Conservation (phyloP, 2,113 vertebrate genomes). For the Xerus inauris region DNA sequence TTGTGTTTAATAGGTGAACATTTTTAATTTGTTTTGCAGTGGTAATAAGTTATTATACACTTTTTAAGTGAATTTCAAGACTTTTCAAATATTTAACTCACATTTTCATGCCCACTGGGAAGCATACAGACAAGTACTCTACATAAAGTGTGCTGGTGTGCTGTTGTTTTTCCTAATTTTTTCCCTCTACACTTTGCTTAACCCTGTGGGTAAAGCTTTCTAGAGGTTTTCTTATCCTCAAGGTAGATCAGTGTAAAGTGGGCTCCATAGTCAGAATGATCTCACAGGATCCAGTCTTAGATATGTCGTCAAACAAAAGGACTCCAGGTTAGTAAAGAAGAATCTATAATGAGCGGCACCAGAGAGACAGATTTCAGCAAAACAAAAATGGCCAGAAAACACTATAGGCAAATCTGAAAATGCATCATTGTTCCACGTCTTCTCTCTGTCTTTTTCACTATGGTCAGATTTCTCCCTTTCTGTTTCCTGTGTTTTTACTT, state of each 20-base stretch:
- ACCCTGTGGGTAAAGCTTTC: background rate
- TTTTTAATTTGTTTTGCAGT: conserved; percentile 57
- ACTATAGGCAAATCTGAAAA: background rate
- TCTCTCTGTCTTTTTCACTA: background rate
- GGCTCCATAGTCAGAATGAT: background rate
- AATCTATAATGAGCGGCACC: background rate
- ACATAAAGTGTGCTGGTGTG: background rate
- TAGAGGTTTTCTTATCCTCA: background rate
- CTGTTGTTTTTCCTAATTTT: conserved; percentile 10
- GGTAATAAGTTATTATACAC: conserved; percentile 45
- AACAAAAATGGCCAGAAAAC: background rate
- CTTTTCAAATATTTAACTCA: conserved; percentile 56
- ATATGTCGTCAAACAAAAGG: background rate
- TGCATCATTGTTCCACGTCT: background rate
- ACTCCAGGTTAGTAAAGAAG: background rate
- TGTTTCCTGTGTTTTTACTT: background rate
- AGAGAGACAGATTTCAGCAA: background rate
- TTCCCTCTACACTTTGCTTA: background rate
- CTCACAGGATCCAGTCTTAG: background rate
- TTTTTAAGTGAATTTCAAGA: conserved; percentile 46
- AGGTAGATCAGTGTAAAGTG: background rate
- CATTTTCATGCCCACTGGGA: conserved; percentile 12
- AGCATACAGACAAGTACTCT: background rate
- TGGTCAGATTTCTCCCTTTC: background rate
- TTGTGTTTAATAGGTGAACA: conserved; percentile 50